A percentile compares a stretch with the other conserved stretches of the same genome.
Conservation (phyloP, 1,140 invertebrate genomes). For the Gryllus bimaculatus region DNA sequence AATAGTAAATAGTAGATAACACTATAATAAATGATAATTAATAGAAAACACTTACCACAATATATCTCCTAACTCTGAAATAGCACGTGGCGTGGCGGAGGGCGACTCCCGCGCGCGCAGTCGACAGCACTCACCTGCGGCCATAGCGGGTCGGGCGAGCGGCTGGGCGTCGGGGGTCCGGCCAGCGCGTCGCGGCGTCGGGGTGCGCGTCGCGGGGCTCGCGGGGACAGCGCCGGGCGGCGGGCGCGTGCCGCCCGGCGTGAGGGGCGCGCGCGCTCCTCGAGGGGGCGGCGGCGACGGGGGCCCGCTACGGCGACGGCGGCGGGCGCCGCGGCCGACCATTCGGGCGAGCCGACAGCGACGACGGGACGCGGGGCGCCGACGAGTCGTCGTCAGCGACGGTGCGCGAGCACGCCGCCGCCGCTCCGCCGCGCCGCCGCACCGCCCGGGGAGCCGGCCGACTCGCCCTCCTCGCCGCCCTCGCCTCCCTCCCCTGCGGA, state of each 20-base stretch:
- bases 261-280: conserved; percentile 21
- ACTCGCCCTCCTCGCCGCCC: conserved; percentile 28
- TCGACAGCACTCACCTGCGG: too few relatives aligned
- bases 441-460: conserved; percentile 25
- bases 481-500: conserved; percentile 31
- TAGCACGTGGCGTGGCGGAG: too few relatives aligned
- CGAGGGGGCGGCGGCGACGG: neutral
- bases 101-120: too few relatives aligned
- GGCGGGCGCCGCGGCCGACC: conserved; percentile 18
- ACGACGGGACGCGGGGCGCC: conserved; percentile 10
- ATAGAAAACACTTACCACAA: too few relatives aligned
- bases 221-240: conserved; percentile 24
- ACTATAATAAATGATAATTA: too few relatives aligned
- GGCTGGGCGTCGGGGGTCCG: neutral
- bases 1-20: too few relatives aligned
- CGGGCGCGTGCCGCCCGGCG: conserved; percentile 18
- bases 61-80: too few relatives aligned
- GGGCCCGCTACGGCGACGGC: neutral
- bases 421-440: conserved; percentile 24
- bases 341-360: conserved; percentile 19
- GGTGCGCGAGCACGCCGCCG: conserved; percentile 13
- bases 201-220: conserved; percentile 20
- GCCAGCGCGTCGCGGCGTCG: neutral
- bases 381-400: conserved; percentile 21
- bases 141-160: neutral